A percentile compares a stretch with the other conserved stretches of the same genome.
These are phyloP conservation scores for Leptinotarsa rubiginosa DNA, from an alignment of 2,888 invertebrate genomes.

Conservation along the genomic window DNA sequence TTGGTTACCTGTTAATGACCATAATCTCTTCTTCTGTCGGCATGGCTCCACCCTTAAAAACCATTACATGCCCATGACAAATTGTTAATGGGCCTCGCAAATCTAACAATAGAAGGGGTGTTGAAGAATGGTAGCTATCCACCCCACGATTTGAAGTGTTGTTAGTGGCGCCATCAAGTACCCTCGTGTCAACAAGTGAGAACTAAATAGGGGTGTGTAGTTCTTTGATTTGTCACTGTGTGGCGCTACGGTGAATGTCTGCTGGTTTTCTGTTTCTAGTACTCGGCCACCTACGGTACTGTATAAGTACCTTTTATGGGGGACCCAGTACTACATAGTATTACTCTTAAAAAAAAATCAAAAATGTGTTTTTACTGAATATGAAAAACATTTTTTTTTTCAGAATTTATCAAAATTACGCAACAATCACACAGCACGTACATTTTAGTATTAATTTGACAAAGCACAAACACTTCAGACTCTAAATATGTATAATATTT, in stretches of 20 bases:
- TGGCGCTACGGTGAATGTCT: slow-evolving; percentile 37
- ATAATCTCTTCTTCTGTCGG: not conserved
- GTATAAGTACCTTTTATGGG: not conserved
- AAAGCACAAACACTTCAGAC: no score
- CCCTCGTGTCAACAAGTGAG: slow-evolving; percentile 30
- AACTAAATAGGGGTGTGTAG: slow-evolving; percentile 33
- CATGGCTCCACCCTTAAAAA: slow-evolving; percentile 3
- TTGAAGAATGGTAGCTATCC: not conserved
- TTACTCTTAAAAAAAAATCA: no score
- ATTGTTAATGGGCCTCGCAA: slow-evolving; percentile 6
- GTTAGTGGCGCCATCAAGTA: slow-evolving; percentile 16
- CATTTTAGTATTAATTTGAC: no score
- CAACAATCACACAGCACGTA: no score
- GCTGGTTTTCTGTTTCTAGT: slow-evolving; percentile 21
- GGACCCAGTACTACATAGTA: no score
- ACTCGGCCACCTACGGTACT: slow-evolving; percentile 16
- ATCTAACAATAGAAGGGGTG: not conserved
- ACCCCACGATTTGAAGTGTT: slow-evolving; percentile 10
- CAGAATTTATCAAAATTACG: no score
- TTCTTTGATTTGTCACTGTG: slow-evolving; percentile 35
- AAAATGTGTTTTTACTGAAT: no score
- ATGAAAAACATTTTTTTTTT: no score
- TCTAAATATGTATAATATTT: no score
- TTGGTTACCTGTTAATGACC: not conserved
- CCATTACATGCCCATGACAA: slow-evolving; percentile 13